Conservation (phyloP, 2,888 invertebrate species). For the Synanthedon formicaeformis region DNA sequence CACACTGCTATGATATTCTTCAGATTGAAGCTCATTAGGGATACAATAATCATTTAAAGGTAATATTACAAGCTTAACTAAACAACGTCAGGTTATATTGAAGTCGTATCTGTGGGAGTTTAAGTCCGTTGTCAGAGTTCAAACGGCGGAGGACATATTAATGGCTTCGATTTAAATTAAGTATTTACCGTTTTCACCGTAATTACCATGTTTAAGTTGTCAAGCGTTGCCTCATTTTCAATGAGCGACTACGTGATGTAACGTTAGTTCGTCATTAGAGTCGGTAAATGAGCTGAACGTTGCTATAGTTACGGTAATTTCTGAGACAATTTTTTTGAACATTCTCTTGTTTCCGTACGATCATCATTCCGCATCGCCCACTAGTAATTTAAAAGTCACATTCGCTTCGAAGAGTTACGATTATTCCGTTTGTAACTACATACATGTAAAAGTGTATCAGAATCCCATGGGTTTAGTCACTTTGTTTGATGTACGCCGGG, state of each 20-base stretch:
- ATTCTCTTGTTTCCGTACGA: conserved; percentile 28
- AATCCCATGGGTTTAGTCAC: conserved; percentile 30
- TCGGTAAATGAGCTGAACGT: conserved; percentile 2
- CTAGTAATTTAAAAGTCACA: conserved; percentile 30
- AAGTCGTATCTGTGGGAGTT: conserved; percentile 3
- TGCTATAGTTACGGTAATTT: not conserved
- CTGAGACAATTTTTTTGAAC: conserved; percentile 5
- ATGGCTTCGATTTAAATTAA: conserved; percentile 11
- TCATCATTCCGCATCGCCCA: conserved; percentile 34
- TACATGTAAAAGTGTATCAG: conserved; percentile 32
- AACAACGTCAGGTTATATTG: not conserved
- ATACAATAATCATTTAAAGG: too few species aligned
- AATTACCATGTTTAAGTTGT: conserved; percentile 10
- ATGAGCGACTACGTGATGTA: conserved; percentile 3
- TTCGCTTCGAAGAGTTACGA: conserved; percentile 27
- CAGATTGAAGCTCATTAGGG: too few species aligned
- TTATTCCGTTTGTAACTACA: conserved; percentile 28
- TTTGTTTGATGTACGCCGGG: conserved; percentile 39
- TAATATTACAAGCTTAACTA: too few species aligned
- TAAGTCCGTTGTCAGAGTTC: conserved; percentile 4
- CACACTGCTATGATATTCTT: too few species aligned
- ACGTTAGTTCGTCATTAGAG: conserved; percentile 7
- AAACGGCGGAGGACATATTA: conserved; percentile 9
- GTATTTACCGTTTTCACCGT: conserved; percentile 11
- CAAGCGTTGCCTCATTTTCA: conserved; percentile 3